phyloP scores from a whole-genome alignment of 1,140 invertebrate species.

The Drosophila truncata region DNA sequence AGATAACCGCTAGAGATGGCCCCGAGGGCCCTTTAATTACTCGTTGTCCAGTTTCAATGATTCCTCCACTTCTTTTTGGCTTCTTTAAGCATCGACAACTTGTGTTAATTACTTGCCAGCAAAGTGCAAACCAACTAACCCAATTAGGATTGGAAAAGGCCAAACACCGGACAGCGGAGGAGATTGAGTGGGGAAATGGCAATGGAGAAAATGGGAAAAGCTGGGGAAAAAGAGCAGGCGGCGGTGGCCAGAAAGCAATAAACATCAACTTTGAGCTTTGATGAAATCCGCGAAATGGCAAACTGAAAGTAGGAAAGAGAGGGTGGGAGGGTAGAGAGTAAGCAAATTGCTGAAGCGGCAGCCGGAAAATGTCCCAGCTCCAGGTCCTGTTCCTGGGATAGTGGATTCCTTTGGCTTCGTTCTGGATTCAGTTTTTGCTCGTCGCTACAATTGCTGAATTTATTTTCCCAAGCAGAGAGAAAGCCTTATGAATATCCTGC shows the following conservation, averaged over 20 bases:
- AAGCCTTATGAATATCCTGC: conserved; percentile 29
- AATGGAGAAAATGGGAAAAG: conserved; percentile 1
- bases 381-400: neutral
- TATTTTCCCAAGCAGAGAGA: conserved; percentile 13
- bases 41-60: conserved; percentile 52
- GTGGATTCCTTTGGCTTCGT: conserved; percentile 47
- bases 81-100: conserved; percentile 65
- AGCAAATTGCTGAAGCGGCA: conserved; percentile 22
- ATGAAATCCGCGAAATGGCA: conserved; percentile 43
- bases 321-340: neutral
- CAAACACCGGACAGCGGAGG: conserved; percentile 25
- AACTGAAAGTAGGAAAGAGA: conserved; percentile 14
- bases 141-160: conserved; percentile 67
- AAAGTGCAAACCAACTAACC: conserved; percentile 69
- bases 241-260: conserved; percentile 35
- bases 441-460: conserved; percentile 47
- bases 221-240: conserved; percentile 7
- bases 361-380: conserved; percentile 21
- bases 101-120: conserved; percentile 66
- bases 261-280: conserved; percentile 59
- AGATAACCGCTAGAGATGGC: conserved; percentile 5
- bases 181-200: conserved; percentile 32
- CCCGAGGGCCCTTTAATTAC: conserved; percentile 49
- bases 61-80: conserved; percentile 47
- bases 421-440: conserved; percentile 62